phyloP scores from a whole-genome alignment of 2,888 invertebrate species.

The Baccha elongata region DNA sequence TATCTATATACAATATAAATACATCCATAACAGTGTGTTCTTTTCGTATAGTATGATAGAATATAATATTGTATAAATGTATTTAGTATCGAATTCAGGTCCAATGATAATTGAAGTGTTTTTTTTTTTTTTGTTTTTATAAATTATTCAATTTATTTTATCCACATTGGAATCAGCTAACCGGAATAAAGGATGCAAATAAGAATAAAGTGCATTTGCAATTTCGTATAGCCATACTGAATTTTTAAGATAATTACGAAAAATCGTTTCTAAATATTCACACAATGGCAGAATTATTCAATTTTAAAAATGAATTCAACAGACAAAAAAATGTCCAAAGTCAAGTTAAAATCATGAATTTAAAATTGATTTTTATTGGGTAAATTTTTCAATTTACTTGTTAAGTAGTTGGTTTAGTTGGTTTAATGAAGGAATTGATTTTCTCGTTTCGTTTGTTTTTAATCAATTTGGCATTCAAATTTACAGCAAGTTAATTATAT shows the following conservation, averaged over 20 bases:
- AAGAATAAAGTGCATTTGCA: conserved; percentile 12
- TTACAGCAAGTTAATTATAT: too few species aligned
- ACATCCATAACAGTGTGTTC: too few species aligned
- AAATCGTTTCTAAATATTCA: too few species aligned
- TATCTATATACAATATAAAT: not conserved
- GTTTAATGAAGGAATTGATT: too few species aligned
- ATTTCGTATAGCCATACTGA: not conserved
- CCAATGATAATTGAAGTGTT: conserved; percentile 2
- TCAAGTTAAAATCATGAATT: not conserved
- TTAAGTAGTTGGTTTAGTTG: too few species aligned
- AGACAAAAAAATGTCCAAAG: not conserved
- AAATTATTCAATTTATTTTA: not conserved
- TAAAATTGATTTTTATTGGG: not conserved
- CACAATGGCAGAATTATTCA: not conserved
- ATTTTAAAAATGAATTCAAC: not conserved
- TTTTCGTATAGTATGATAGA: too few species aligned
- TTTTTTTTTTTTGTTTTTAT: not conserved
- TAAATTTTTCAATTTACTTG: not conserved
- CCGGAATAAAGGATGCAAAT: conserved; percentile 27
- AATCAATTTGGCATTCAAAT: too few species aligned
- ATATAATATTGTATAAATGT: too few species aligned
- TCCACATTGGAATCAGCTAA: conserved; percentile 18
- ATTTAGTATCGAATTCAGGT: conserved; percentile 8
- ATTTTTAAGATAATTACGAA: conserved; percentile 19
- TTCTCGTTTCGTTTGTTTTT: too few species aligned